phyloP scores from a whole-genome alignment of 37 sponge, comb jelly and placozoan species.

The Petrosia ficiformis region DNA sequence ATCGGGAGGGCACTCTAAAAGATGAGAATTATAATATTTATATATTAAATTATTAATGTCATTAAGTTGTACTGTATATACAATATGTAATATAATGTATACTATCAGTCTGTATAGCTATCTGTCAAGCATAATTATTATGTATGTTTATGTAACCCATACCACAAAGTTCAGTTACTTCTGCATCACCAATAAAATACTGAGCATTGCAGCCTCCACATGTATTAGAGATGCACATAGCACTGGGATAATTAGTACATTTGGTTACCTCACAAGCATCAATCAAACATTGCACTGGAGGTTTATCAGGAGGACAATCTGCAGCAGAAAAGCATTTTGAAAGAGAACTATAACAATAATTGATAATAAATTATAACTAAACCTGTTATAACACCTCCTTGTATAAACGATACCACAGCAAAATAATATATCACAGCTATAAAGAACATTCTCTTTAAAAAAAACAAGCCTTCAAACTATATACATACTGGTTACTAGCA shows the following conservation, averaged over 20 bases:
- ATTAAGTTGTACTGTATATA: background rate
- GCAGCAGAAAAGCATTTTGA: too few species aligned
- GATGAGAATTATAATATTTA: too few species aligned
- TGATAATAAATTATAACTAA: too few species aligned
- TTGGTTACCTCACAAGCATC: background rate
- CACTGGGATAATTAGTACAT: background rate
- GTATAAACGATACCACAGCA: too few species aligned
- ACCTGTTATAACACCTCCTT: too few species aligned
- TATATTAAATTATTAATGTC: background rate
- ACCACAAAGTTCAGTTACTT: background rate
- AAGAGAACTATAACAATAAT: too few species aligned
- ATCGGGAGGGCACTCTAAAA: background rate
- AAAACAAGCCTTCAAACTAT: too few species aligned
- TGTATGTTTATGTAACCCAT: background rate
- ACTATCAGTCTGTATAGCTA: too few species aligned
- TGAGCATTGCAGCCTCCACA: background rate
- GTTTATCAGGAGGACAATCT: background rate
- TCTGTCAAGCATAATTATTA: background rate
- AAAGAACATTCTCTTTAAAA: too few species aligned
- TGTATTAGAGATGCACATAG: background rate
- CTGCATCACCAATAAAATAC: background rate
- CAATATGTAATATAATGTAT: background rate
- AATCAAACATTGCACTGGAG: background rate
- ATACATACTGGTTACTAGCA: too few species aligned
- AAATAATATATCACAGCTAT: too few species aligned